A percentile compares a stretch with the other conserved stretches of the same genome.
phyloP scores from a whole-genome alignment of 2,888 invertebrate genomes.

The Aromia moschata region DNA sequence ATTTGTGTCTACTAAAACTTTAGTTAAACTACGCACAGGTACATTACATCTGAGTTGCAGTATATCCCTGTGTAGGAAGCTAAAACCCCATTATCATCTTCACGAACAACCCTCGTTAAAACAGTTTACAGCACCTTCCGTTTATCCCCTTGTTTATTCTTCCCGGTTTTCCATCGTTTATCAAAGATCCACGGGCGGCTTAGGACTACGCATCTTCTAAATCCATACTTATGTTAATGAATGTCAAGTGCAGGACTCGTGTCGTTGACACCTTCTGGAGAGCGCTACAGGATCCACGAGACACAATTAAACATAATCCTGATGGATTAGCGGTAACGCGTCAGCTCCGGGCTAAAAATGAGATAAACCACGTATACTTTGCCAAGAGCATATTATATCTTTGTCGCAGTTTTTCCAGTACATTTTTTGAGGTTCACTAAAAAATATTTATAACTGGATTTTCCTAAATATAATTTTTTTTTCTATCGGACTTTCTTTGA shows the following conservation, averaged over 20 bases:
- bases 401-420: too few species aligned
- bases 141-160: background rate
- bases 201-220: background rate
- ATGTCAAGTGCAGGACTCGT: slow-evolving; percentile 17
- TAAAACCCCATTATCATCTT: background rate
- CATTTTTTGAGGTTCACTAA: too few species aligned
- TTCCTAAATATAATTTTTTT: too few species aligned
- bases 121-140: background rate
- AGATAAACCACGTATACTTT: too few species aligned
- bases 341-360: too few species aligned
- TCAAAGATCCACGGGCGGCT: background rate
- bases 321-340: slow-evolving; percentile 15
- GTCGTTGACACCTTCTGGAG: slow-evolving; percentile 7
- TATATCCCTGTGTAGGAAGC: too few species aligned
- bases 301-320: slow-evolving; percentile 16
- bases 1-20: too few species aligned
- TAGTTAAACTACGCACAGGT: too few species aligned
- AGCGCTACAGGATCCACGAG: slow-evolving; percentile 5
- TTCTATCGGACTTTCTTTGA: too few species aligned
- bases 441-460: too few species aligned
- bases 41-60: too few species aligned
- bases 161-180: background rate
- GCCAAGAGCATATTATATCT: too few species aligned
- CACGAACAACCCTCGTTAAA: background rate
- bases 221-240: slow-evolving; percentile 16